A percentile compares a stretch with the other conserved stretches of the same genome.
phyloP scores from a whole-genome alignment of 1,140 invertebrate genomes.

The Cherax destructor region DNA sequence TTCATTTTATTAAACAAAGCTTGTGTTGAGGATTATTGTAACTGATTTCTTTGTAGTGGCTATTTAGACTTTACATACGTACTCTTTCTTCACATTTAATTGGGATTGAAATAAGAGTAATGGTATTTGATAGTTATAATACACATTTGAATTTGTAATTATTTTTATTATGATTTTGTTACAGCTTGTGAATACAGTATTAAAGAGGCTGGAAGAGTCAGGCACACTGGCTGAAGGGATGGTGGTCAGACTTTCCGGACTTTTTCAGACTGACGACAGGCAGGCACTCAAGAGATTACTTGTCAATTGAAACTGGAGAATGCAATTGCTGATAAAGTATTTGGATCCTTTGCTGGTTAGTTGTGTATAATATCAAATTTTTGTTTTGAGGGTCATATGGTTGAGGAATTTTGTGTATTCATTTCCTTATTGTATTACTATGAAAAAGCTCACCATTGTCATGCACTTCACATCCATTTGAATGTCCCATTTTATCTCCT shows the following conservation, averaged over 20 bases:
- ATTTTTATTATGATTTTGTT: slow-evolving; percentile 71
- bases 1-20: no score
- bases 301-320: slow-evolving; percentile 90
- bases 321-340: slow-evolving; percentile 86
- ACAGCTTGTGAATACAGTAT: slow-evolving; percentile 83
- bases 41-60: no score
- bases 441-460: no score
- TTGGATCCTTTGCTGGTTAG: slow-evolving; percentile 85
- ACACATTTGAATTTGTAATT: background rate
- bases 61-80: no score
- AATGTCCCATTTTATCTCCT: no score
- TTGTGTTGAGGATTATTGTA: no score
- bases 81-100: background rate
- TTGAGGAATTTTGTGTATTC: no score
- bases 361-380: background rate
- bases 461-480: no score
- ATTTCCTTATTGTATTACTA: no score
- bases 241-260: slow-evolving; percentile 86
- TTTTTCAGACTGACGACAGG: slow-evolving; percentile 91
- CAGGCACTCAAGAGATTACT: slow-evolving; percentile 89
- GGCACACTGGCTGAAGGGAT: slow-evolving; percentile 79
- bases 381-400: no score
- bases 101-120: background rate
- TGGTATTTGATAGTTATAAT: background rate
- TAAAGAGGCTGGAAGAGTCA: slow-evolving; percentile 79